These are phyloP conservation scores for Tetranychus urticae DNA, from an alignment of 1,140 invertebrate species.

Conservation along the genomic window DNA sequence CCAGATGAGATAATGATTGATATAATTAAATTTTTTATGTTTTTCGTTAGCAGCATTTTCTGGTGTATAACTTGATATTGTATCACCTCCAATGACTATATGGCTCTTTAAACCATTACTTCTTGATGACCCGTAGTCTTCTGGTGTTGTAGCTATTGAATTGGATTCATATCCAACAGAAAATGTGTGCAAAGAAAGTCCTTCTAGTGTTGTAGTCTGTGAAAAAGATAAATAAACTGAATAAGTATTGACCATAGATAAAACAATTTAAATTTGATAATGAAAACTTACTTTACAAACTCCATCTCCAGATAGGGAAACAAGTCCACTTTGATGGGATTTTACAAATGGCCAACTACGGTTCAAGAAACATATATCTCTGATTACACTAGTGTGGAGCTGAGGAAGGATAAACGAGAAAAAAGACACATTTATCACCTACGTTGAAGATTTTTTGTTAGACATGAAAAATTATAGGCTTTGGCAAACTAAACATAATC, in stretches of 20 bases:
- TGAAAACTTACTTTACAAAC: conserved; percentile 19
- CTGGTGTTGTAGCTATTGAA: conserved; percentile 25
- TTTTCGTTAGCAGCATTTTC: conserved; percentile 23
- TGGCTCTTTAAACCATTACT: conserved; percentile 26
- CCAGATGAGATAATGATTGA: conserved; percentile 21
- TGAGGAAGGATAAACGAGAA: conserved; percentile 9
- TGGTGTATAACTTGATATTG: conserved; percentile 25
- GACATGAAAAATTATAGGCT: background rate
- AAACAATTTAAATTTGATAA: background rate
- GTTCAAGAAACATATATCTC: conserved; percentile 25
- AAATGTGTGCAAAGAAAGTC: conserved; percentile 22
- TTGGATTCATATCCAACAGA: conserved; percentile 25
- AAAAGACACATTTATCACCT: too few species aligned
- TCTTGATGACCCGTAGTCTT: conserved; percentile 20
- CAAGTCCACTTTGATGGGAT: conserved; percentile 20
- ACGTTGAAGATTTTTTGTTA: background rate
- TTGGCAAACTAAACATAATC: background rate
- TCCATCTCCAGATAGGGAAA: conserved; percentile 23
- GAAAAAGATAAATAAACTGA: too few species aligned
- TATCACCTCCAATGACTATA: conserved; percentile 26
- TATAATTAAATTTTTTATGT: conserved; percentile 16
- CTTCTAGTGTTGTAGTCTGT: conserved; percentile 23
- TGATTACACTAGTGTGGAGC: conserved; percentile 23
- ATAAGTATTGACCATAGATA: background rate
- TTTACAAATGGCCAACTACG: conserved; percentile 26